phyloP scores from a whole-genome alignment of 2,113 vertebrate genomes.

The Hemiscyllium ocellatum region DNA sequence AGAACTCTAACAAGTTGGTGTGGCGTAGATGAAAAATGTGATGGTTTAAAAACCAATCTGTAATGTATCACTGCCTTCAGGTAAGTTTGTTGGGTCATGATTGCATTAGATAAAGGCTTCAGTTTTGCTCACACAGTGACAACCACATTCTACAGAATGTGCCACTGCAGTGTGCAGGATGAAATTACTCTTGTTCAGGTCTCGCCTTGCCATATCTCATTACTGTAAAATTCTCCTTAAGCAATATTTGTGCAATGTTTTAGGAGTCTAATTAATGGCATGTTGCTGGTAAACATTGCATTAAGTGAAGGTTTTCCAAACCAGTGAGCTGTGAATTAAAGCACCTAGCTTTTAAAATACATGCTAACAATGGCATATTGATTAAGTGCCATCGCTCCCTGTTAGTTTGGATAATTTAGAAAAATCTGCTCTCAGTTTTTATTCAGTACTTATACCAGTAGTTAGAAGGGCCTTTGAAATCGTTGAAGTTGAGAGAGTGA shows the following conservation, averaged over 20 bases:
- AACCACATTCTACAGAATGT: neutral
- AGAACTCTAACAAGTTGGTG: neutral
- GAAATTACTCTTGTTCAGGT: neutral
- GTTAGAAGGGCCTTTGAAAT: neutral
- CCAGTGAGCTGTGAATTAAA: slow-evolving; percentile 1
- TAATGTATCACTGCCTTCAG: neutral
- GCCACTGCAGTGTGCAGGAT: neutral
- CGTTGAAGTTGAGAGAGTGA: neutral
- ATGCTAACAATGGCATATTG: neutral
- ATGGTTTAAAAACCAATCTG: neutral
- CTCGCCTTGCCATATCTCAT: neutral
- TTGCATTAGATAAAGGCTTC: neutral
- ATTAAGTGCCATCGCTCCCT: neutral
- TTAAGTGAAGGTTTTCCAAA: neutral
- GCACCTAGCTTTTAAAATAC: neutral
- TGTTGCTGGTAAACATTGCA: slow-evolving; percentile 16
- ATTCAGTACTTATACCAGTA: neutral
- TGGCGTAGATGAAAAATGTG: neutral
- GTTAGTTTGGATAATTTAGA: slow-evolving; percentile 23
- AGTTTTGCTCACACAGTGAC: neutral
- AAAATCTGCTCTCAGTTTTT: slow-evolving; percentile 24
- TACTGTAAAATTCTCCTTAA: neutral
- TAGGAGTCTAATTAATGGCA: neutral
- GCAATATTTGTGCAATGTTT: neutral
- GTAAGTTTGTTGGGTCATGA: neutral